Base-by-base conservation (phyloP, 1,140 invertebrate genomes). In the Chironomus striatipennis region DNA sequence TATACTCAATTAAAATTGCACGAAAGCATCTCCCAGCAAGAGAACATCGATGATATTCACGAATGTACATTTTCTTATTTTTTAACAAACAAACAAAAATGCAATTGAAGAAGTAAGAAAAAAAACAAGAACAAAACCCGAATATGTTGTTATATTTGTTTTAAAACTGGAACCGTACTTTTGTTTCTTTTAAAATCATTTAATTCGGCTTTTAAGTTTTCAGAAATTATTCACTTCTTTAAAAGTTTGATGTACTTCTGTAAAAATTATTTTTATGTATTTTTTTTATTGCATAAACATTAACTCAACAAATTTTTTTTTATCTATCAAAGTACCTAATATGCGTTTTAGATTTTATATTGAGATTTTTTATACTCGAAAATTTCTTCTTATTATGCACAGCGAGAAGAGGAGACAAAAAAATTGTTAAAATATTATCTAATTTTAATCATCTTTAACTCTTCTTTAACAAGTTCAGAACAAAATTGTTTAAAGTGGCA, bases 1-100 rank as follows among this genome's bases (percentile, higher is more conserved):
- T 70, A 17, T 70, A 2, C 65, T 70, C 65, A 70, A 70, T 70
- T 70, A 70, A 70, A 70, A 70, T 57, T 57, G 47, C 47, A 57
- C 47, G 47, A 57, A 57, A 57, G 47, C 43, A 57, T 15, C 47
- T 57, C 12, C 12, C 47, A 57, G 47, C 47, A 57, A n/a, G 47
- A 57, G 47, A 47, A 47, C 8, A 70, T 17, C 9, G 65, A 18
- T 6, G 65, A 18, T 18, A 21, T 18, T 10, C 18, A 70, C 65
- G 65, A 70, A 70, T 18, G 65, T 10, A 70, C 18, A 18, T 18
- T 70, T 70, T 20, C 65, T 70, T 34, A 34, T 34, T 34, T 34
- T 34, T 34, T 2, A 34, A 34, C 2, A 34, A 34, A 18, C 17
- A 70, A 10, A 12, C 18, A 70, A 70, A 70, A 20, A 21, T 70